Percentiles rank a stretch among this genome's conserved stretches.
These are phyloP conservation scores for Labeo catla DNA, from an alignment of 2,113 vertebrate genomes.

Conservation along the genomic window DNA sequence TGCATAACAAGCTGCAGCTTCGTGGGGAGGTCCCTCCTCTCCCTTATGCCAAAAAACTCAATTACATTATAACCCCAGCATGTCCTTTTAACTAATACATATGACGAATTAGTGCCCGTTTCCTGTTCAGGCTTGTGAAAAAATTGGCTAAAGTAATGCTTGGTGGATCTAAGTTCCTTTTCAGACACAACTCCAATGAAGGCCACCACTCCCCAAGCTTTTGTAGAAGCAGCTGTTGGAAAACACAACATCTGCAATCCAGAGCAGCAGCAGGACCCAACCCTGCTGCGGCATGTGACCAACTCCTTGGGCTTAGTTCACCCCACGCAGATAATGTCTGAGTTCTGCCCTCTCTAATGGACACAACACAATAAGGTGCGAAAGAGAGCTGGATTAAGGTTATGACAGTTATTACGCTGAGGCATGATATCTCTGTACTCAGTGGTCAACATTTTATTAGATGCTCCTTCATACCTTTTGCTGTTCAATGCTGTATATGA, in stretches of 20 bases:
- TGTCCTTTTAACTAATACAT: neutral
- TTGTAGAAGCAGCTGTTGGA: conserved; percentile 48
- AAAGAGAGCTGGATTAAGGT: neutral
- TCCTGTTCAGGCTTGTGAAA: conserved; percentile 37
- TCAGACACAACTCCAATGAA: conserved; percentile 34
- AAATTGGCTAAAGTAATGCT: conserved; percentile 34
- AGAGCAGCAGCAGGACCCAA: conserved; percentile 45
- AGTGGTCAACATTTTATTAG: conserved; percentile 8
- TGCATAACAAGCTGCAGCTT: conserved; percentile 27
- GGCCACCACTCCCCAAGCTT: conserved; percentile 52
- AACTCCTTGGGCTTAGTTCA: conserved; percentile 49
- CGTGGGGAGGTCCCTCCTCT: conserved; percentile 24
- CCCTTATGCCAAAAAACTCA: conserved; percentile 26
- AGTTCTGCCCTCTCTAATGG: conserved; percentile 19
- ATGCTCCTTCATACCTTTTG: neutral
- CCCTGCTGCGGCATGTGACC: conserved; percentile 51
- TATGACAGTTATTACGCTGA: neutral
- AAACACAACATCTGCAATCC: conserved; percentile 54
- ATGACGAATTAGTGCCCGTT: conserved; percentile 27
- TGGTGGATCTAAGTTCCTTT: conserved; percentile 37
- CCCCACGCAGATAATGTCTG: conserved; percentile 38
- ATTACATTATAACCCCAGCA: conserved; percentile 21
- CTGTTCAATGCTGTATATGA: neutral
- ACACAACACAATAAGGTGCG: conserved; percentile 14
- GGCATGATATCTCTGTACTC: neutral